phyloP scores from a whole-genome alignment of 2,888 invertebrate species.

The Cheilosia pagana region DNA sequence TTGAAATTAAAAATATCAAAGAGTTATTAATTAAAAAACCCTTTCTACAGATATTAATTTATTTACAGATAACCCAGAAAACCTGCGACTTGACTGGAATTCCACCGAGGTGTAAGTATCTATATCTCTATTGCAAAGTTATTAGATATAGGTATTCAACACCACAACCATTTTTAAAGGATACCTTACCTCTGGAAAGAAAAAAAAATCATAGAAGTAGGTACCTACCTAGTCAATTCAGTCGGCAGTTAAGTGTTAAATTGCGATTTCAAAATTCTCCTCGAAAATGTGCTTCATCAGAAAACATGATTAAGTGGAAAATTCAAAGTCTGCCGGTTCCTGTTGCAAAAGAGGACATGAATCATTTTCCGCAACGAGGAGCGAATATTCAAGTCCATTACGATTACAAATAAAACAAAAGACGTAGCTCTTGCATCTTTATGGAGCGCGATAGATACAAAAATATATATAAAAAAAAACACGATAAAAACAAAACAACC shows the following conservation, averaged over 20 bases:
- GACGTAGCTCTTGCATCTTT: slow-evolving; percentile 14
- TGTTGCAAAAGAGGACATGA: slow-evolving; percentile 17
- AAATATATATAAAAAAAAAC: slow-evolving; percentile 24
- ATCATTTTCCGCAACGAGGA: slow-evolving; percentile 15
- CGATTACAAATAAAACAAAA: slow-evolving; percentile 43
- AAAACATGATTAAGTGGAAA: slow-evolving; percentile 58
- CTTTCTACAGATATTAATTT: too few relatives aligned
- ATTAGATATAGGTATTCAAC: too few relatives aligned
- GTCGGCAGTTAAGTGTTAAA: slow-evolving; percentile 13
- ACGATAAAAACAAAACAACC: slow-evolving; percentile 13
- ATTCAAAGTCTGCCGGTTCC: slow-evolving; percentile 31
- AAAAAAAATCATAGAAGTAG: neutral
- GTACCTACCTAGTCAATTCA: neutral
- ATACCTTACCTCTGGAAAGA: neutral
- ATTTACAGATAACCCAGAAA: too few relatives aligned
- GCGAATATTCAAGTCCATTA: slow-evolving; percentile 38
- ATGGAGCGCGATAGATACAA: slow-evolving; percentile 36
- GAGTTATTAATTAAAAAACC: too few relatives aligned
- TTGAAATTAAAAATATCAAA: too few relatives aligned
- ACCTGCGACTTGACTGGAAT: too few relatives aligned
- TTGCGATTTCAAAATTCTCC: neutral
- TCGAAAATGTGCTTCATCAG: slow-evolving; percentile 10
- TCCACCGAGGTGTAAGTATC: too few relatives aligned
- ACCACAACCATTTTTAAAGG: too few relatives aligned
- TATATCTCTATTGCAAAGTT: too few relatives aligned